Conservation (phyloP, 2,113 vertebrate species). For the Loxodonta africana region DNA sequence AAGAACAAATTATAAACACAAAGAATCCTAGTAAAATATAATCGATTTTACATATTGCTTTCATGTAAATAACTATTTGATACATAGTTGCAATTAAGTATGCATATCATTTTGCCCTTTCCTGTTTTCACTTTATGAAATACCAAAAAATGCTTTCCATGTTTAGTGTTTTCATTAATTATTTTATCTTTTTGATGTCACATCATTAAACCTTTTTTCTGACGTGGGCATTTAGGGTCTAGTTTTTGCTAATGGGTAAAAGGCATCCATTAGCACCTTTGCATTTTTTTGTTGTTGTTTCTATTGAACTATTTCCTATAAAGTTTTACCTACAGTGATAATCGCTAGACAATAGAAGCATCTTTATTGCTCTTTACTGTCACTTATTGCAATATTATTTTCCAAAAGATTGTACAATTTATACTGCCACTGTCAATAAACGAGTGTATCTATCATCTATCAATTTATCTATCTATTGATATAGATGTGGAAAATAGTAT, state of each 20-base stretch:
- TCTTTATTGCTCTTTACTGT: not conserved
- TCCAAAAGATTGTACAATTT: not conserved
- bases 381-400: not conserved
- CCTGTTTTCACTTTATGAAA: not conserved
- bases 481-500: not conserved
- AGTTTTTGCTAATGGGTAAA: constrained; percentile 11
- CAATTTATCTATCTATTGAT: too few species aligned
- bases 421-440: not conserved
- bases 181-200: constrained; percentile 38
- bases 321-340: not conserved
- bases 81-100: constrained; percentile 1
- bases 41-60: not conserved
- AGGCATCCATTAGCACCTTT: not conserved
- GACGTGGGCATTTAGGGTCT: not conserved
- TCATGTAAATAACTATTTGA: not conserved
- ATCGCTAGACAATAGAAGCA: not conserved
- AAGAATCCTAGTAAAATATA: not conserved
- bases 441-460: not conserved
- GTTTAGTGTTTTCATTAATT: not conserved
- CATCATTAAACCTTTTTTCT: not conserved
- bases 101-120: not conserved
- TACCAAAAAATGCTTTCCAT: not conserved
- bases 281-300: not conserved
- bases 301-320: not conserved
- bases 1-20: not conserved